Evolutionary conservation across 2,113 vertebrate species (phyloP), one percentile per base, ranked within the genome.

Genomic region (Columbina picui): DNA sequence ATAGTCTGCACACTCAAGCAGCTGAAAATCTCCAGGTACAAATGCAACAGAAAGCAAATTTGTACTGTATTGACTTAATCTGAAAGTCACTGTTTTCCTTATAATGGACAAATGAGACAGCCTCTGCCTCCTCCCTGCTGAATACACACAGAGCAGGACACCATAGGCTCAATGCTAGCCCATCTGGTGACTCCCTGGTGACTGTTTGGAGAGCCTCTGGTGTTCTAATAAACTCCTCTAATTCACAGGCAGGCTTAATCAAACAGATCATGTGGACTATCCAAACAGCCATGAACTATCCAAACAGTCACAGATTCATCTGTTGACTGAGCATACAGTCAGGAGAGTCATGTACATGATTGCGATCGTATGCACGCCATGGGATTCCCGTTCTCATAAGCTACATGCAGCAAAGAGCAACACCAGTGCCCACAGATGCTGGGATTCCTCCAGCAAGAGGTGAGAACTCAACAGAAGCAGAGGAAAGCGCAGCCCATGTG

Each of bases 331-430:
- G 26, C 5, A 34, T 7, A 9, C 47, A 43, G 70, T 27, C 70
- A 63, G 29, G 8, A 57, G 52, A 80, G 59, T 34, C 41, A 4
- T 0, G 36, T 41, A 56, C 12, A 14, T 4, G 30, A 17, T 10
- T 34, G 50, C 81, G 32, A 9, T 2, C 2, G 2, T 17, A 38
- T 70, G 64, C 47, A 34, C 0, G 0, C 45, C 0, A 1, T 53
- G 63, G 55, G 23, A 60, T 55, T 55, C 26, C 80, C 69, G 64
- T 6, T 57, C 43, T 49, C 59, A 23, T 0, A 0, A 56, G 52
- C 56, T 78, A 65, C 59, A 52, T 5, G 68, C 39, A 82, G 21
- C 64, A 36, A 59, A 55, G 34, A 56, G 50, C 30, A 83, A 26
- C 79, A 59, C 27, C 59, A 0, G 0, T n/a, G 38, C 64, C 61